These are phyloP conservation scores for Triplophysa tibetana DNA, from an alignment of 2,113 vertebrate species.

Conservation along the genomic window DNA sequence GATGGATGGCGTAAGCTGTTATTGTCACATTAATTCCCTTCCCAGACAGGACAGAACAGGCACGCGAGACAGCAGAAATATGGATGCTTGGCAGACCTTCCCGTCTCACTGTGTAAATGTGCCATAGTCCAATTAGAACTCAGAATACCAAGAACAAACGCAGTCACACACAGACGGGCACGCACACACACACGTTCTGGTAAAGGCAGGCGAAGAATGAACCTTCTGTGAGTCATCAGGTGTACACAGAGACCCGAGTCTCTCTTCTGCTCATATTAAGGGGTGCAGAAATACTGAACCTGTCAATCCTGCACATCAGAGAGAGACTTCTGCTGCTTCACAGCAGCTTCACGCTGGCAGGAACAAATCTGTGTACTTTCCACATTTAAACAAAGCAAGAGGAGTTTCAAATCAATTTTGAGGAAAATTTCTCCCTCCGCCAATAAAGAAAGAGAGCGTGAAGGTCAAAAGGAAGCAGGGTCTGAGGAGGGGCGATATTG, in stretches of 20 bases:
- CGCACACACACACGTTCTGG: slow-evolving; percentile 5
- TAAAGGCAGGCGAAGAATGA: slow-evolving; percentile 9
- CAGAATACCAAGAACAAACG: slow-evolving; percentile 21
- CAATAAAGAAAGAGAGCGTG: not conserved
- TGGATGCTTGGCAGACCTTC: slow-evolving; percentile 23
- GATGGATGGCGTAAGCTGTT: not conserved
- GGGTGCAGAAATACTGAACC: not conserved
- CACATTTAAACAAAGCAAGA: not conserved
- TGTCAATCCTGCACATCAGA: slow-evolving; percentile 36
- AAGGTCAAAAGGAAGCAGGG: slow-evolving; percentile 22
- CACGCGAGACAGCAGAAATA: not conserved
- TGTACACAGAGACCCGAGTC: slow-evolving; percentile 29
- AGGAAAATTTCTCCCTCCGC: not conserved
- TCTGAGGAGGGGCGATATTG: not conserved
- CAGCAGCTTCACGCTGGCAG: slow-evolving; percentile 1
- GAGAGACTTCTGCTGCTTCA: slow-evolving; percentile 25
- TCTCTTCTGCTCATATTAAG: slow-evolving; percentile 23
- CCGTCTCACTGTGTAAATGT: slow-evolving; percentile 27
- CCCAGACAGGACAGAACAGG: slow-evolving; percentile 23
- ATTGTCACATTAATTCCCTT: slow-evolving; percentile 17
- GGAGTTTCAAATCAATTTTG: slow-evolving; percentile 7
- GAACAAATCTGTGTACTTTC: slow-evolving; percentile 25
- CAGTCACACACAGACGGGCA: slow-evolving; percentile 10
- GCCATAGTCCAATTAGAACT: slow-evolving; percentile 32
- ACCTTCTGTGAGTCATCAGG: slow-evolving; percentile 38